Conservation (phyloP, 2,797 vertebrate species). For the Hirundo rustica region DNA sequence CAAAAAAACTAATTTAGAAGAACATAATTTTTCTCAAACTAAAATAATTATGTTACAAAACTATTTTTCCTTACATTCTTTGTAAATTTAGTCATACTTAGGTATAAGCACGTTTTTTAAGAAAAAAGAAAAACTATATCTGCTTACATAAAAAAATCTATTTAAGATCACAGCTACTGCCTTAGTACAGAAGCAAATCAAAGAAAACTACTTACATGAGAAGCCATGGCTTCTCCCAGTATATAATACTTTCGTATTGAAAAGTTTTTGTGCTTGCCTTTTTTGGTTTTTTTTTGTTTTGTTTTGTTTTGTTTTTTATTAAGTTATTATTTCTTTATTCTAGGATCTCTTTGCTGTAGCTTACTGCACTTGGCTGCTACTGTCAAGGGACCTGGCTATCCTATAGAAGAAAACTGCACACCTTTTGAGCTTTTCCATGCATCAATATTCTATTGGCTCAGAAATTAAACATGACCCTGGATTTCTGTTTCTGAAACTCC, state of each 20-base stretch:
- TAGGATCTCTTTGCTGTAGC: not conserved
- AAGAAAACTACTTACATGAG: not conserved
- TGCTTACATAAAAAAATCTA: not conserved
- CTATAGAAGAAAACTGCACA: not conserved
- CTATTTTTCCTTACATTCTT: not conserved
- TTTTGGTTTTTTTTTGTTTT: not conserved
- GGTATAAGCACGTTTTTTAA: not conserved
- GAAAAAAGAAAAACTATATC: not conserved
- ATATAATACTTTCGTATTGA: not conserved
- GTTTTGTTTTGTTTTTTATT: not conserved
- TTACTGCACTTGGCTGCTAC: not conserved
- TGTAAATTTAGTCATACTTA: not conserved
- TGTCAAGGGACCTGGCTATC: not conserved
- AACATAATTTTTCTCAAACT: not conserved
- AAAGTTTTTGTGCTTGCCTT: not conserved
- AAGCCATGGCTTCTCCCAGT: not conserved
- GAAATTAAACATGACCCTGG: not conserved
- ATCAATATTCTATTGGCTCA: not conserved
- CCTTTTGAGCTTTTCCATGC: not conserved
- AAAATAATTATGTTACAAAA: not conserved
- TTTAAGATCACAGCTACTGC: not conserved
- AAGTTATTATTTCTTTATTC: not conserved
- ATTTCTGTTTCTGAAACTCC: conserved; percentile 1
- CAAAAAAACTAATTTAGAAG: not conserved
- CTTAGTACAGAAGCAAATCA: not conserved